Evolutionary conservation across 2,797 vertebrate species (phyloP).

Genomic region (Hyperoplus lanceolatus): DNA sequence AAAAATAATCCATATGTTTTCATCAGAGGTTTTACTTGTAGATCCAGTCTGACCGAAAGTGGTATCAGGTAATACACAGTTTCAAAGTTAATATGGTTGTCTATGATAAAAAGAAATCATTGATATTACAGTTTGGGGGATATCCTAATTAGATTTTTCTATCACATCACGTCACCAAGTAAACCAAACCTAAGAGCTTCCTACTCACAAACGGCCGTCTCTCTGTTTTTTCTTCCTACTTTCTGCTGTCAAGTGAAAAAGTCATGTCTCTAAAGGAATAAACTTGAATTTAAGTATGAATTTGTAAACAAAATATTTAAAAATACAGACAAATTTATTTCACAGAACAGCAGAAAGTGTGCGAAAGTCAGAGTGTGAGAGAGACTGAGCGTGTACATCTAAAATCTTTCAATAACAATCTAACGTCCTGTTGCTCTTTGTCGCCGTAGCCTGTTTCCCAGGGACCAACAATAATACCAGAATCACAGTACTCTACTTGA

Average conservation of each 20-base stretch:
- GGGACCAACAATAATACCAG: conserved; percentile 68
- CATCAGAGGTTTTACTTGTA: conserved; percentile 32
- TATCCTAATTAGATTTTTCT: conserved; percentile 4
- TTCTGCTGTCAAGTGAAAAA: conserved; percentile 40
- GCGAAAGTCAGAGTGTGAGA: conserved; percentile 23
- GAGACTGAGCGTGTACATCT: conserved; percentile 39
- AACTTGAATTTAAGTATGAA: not conserved
- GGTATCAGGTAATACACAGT: conserved; percentile 42
- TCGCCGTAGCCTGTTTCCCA: conserved; percentile 59
- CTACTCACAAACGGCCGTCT: conserved; percentile 42
- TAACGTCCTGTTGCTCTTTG: conserved; percentile 20
- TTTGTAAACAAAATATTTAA: conserved; percentile 18
- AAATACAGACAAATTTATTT: conserved; percentile 14
- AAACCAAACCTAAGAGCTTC: conserved; percentile 74
- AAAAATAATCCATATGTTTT: conserved; percentile 38
- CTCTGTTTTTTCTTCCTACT: conserved; percentile 2
- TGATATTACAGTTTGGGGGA: not conserved
- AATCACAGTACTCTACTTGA: conserved; percentile 75
- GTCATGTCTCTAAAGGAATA: conserved; percentile 11
- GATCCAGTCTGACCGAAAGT: conserved; percentile 37
- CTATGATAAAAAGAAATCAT: conserved; percentile 2
- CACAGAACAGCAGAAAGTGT: conserved; percentile 18
- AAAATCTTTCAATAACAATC: conserved; percentile 43
- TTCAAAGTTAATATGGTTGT: conserved; percentile 40
- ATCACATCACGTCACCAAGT: conserved; percentile 26